Base-by-base conservation (phyloP, 1,140 invertebrate genomes). In the Venturia canescens region DNA sequence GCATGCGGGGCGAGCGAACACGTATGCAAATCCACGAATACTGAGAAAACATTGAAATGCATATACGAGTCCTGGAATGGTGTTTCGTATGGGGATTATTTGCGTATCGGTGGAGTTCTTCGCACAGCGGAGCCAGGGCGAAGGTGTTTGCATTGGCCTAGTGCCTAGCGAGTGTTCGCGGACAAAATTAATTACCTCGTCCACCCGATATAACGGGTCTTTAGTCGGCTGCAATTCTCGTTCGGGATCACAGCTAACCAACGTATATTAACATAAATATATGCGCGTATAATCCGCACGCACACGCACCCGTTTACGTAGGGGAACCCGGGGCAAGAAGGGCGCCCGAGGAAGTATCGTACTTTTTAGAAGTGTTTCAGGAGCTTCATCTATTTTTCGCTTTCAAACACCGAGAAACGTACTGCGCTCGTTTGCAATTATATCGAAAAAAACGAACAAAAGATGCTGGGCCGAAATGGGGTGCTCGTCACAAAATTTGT, bases 121-220 rank as follows among this genome's bases (percentile, higher is more conserved):
- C 53, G 53, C 53, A 57, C n/a, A 34, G 34, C 11, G 23, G 34
- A 72, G 70, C n/a, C 82, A 69, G 85, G 83, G 85, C 85, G 84
- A 89, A 91, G 90, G 88, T 90, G 90, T 91, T 91, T 89, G 88
- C 90, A 90, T 90, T 91, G 90, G 90, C 89, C 89, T 91, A 91
- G 89, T 90, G 89, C 85, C 87, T 88, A 87, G 84, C 23, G 27
- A 78, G 77, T 84, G 85, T 87, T 87, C 82, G 87, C 85, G 81
- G 83, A 84, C 85, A 86, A 91, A 90, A 91, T 91, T 91, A 91
- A 91, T 91, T 91, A 91, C 89, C 89, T 87, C 87, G 90, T 90
- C 84, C 87, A 82, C 82, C 81, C 87, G 86, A 88, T 87, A 85
- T 91, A 91, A 91, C 90, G 89, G 90, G 87, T 88, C 89, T 91